phyloP scores from a whole-genome alignment of 2,888 invertebrate genomes.

The Erebia aethiops region DNA sequence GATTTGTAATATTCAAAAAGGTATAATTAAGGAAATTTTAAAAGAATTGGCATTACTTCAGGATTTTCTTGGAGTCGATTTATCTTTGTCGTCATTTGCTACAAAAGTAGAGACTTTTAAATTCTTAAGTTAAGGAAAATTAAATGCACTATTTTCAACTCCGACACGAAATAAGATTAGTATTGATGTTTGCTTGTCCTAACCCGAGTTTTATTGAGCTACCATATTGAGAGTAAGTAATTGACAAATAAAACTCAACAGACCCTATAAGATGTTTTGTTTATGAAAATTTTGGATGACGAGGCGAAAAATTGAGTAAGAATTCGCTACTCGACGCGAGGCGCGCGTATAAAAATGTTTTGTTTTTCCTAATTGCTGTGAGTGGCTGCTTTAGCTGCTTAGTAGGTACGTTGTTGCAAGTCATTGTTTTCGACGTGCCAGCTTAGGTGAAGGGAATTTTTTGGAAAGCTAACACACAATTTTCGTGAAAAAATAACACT shows the following conservation, averaged over 20 bases:
- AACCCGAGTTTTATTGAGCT: neutral
- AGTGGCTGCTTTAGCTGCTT: constrained; percentile 81
- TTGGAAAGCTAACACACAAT: constrained; percentile 26
- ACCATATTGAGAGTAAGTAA: too few species aligned
- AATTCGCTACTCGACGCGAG: constrained; percentile 45
- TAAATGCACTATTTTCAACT: neutral
- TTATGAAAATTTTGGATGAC: constrained; percentile 65
- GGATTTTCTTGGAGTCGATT: neutral
- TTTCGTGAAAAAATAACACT: constrained; percentile 4
- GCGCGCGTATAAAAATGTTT: constrained; percentile 75
- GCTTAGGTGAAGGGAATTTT: constrained; percentile 70
- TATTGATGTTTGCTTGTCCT: too few species aligned
- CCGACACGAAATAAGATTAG: too few species aligned
- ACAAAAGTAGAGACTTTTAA: neutral
- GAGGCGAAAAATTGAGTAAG: constrained; percentile 44
- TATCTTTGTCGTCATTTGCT: constrained; percentile 11
- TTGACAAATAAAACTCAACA: constrained; percentile 24
- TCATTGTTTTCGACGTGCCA: constrained; percentile 78
- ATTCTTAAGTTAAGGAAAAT: neutral
- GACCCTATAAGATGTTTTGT: constrained; percentile 44
- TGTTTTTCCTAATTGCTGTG: constrained; percentile 80
- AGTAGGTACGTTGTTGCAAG: constrained; percentile 65
- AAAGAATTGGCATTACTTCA: neutral
- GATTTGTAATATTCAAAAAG: constrained; percentile 4
- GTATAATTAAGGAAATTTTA: constrained; percentile 9